phyloP scores from a whole-genome alignment of 2,888 invertebrate genomes.

The Pseudococcus jackbeardsleyi region DNA sequence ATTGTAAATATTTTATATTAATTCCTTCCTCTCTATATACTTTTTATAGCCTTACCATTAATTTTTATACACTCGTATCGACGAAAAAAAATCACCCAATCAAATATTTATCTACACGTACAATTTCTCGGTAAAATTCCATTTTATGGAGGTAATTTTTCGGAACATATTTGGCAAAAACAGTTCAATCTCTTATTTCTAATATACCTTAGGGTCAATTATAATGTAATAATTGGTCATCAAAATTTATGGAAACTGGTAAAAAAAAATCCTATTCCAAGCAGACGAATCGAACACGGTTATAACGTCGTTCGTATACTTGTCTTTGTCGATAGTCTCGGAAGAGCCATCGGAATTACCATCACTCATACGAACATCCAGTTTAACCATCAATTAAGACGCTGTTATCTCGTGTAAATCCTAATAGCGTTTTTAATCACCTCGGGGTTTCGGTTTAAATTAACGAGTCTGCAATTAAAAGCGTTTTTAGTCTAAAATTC shows the following conservation, averaged over 20 bases:
- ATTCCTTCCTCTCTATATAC: neutral
- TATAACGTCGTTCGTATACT: neutral
- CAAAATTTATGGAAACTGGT: no score
- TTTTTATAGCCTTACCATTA: neutral
- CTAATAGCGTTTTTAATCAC: constrained; percentile 35
- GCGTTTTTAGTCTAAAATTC: constrained; percentile 24
- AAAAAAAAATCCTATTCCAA: neutral
- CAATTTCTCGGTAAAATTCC: neutral
- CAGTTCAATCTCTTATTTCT: neutral
- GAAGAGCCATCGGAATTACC: neutral
- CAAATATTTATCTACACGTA: neutral
- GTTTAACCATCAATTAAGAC: constrained; percentile 47
- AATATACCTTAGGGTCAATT: no score
- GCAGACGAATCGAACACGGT: neutral
- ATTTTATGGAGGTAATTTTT: no score
- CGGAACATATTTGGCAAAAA: neutral
- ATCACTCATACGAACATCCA: constrained; percentile 37
- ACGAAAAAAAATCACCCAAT: neutral
- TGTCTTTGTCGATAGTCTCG: neutral
- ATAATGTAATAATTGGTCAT: no score
- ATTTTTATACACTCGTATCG: neutral
- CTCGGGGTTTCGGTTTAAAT: constrained; percentile 31
- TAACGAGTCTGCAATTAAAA: constrained; percentile 37
- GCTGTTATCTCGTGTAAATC: constrained; percentile 41
- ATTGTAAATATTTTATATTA: constrained; percentile 10